Percentiles rank a stretch among this genome's conserved stretches.
These are phyloP conservation scores for Aleiodes leptofemur DNA, from an alignment of 2,888 invertebrate genomes.

Conservation along the genomic window DNA sequence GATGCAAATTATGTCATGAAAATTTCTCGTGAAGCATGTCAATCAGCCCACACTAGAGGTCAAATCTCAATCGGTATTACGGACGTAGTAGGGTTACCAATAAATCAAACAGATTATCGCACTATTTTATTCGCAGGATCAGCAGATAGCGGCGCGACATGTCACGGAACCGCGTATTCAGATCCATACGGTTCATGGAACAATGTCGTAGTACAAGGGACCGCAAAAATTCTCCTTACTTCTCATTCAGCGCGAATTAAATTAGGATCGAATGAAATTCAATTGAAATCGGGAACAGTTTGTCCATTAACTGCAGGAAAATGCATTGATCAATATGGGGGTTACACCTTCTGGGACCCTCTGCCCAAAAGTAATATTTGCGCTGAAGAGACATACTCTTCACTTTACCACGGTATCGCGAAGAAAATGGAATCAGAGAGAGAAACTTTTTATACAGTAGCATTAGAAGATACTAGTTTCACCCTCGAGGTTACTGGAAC, in stretches of 20 bases:
- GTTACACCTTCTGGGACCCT: slow-evolving; percentile 35
- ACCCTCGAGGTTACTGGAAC: slow-evolving; percentile 26
- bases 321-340: slow-evolving; percentile 33
- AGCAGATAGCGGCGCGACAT: not conserved
- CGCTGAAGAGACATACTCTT: slow-evolving; percentile 34
- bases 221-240: slow-evolving; percentile 2
- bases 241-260: slow-evolving; percentile 17
- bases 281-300: slow-evolving; percentile 15
- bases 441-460: slow-evolving; percentile 33
- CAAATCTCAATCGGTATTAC: not conserved
- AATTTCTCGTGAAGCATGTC: slow-evolving; percentile 30
- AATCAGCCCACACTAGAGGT: slow-evolving; percentile 14
- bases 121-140: not conserved
- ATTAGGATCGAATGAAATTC: slow-evolving; percentile 17
- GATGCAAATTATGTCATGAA: slow-evolving; percentile 12
- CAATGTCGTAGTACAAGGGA: slow-evolving; percentile 9
- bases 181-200: slow-evolving; percentile 25
- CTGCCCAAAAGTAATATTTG: slow-evolving; percentile 27
- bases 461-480: slow-evolving; percentile 44
- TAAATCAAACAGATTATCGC: not conserved
- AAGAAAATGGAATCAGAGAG: slow-evolving; percentile 23
- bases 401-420: slow-evolving; percentile 46
- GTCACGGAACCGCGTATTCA: not conserved
- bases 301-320: slow-evolving; percentile 19
- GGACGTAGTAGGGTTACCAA: not conserved